phyloP scores from a whole-genome alignment of 37 sponge, comb jelly and placozoan species.

The Haliclona indistincta region DNA sequence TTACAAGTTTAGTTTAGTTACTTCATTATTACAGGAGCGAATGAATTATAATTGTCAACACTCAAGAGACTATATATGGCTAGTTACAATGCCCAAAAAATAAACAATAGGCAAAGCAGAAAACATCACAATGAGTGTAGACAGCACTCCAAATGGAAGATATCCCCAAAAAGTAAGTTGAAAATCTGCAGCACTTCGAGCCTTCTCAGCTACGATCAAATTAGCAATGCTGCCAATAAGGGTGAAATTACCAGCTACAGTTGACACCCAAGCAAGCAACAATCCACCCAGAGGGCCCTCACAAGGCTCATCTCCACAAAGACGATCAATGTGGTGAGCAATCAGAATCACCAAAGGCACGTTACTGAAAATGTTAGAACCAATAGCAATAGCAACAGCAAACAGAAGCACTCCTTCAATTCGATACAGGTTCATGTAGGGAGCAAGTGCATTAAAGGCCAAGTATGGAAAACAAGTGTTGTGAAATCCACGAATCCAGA shows the following conservation, averaged over 20 bases:
- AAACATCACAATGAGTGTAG: slow-evolving; percentile 41
- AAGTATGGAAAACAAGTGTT: slow-evolving; percentile 51
- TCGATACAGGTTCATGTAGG: slow-evolving; percentile 44
- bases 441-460: slow-evolving; percentile 32
- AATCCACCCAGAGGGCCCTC: slow-evolving; percentile 21
- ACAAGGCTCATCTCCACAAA: slow-evolving; percentile 21
- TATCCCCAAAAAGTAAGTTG: slow-evolving; percentile 39
- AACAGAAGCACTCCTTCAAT: slow-evolving; percentile 58
- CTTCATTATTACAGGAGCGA: too few relatives aligned
- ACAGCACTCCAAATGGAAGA: slow-evolving; percentile 25
- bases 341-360: slow-evolving; percentile 81
- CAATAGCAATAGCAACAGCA: slow-evolving; percentile 55
- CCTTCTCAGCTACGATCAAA: slow-evolving; percentile 63
- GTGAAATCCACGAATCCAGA: slow-evolving; percentile 83
- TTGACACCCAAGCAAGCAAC: slow-evolving; percentile 52
- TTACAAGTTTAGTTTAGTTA: too few relatives aligned
- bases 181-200: slow-evolving; percentile 17
- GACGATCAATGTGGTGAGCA: slow-evolving; percentile 29
- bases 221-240: slow-evolving; percentile 50
- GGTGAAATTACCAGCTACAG: slow-evolving; percentile 53
- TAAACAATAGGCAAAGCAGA: slow-evolving; percentile 46
- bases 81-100: slow-evolving; percentile 28
- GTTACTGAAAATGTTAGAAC: slow-evolving; percentile 81
- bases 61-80: too few relatives aligned
- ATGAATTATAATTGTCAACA: too few relatives aligned